Evolutionary conservation across 2,797 vertebrate species (phyloP).

Genomic region (Synaphobranchus kaupii): DNA sequence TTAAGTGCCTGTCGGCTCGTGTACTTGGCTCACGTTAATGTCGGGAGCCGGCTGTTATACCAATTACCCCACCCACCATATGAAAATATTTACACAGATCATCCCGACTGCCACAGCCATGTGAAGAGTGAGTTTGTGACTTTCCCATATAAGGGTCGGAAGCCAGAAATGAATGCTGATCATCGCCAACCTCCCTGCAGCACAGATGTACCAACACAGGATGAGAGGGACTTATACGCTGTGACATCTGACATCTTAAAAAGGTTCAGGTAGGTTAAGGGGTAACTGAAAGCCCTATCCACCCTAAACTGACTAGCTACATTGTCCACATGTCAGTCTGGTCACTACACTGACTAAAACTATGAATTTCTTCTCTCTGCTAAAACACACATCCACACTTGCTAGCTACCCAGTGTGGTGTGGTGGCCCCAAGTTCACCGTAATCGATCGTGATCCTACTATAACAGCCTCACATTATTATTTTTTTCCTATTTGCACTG

Average conservation of each 20-base stretch:
- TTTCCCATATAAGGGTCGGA: neutral
- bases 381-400: no score
- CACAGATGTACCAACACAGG: neutral
- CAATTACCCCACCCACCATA: neutral
- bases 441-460: no score
- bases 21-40: constrained; percentile 2
- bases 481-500: no score
- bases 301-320: no score
- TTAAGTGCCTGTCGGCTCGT: neutral
- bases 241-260: neutral
- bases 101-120: neutral
- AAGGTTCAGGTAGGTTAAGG: neutral
- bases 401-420: no score
- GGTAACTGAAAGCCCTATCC: neutral
- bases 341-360: no score
- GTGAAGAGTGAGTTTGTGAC: neutral
- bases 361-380: no score
- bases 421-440: no score
- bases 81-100: constrained; percentile 32
- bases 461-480: no score
- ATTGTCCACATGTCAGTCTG: no score
- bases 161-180: neutral
- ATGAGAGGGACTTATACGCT: neutral
- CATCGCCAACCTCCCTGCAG: neutral
- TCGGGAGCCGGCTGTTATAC: neutral